Evolutionary conservation across 1,140 invertebrate genomes (phyloP).

Genomic region (Drepana arcuata): DNA sequence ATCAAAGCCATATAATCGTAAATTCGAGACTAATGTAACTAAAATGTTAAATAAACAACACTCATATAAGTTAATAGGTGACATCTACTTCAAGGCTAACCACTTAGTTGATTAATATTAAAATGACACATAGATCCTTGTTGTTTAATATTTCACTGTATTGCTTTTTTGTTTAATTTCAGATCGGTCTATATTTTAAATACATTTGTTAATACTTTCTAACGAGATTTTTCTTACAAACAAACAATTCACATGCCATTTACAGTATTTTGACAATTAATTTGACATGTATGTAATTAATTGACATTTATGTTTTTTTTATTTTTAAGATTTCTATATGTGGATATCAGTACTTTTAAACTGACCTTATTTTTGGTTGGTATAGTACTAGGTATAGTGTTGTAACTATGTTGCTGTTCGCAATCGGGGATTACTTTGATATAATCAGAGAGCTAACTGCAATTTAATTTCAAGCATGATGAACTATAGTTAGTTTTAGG

Average conservation of each 20-base stretch:
- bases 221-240: slow-evolving; percentile 60
- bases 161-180: slow-evolving; percentile 22
- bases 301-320: slow-evolving; percentile 22
- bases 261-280: slow-evolving; percentile 61
- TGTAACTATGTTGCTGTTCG: too few relatives aligned
- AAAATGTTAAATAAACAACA: slow-evolving; percentile 71
- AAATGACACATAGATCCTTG: slow-evolving; percentile 28
- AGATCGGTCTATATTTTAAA: slow-evolving; percentile 31
- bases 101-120: slow-evolving; percentile 48
- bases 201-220: slow-evolving; percentile 56
- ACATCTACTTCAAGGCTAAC: slow-evolving; percentile 71
- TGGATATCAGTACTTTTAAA: too few relatives aligned
- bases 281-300: too few relatives aligned
- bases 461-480: too few relatives aligned
- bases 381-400: too few relatives aligned
- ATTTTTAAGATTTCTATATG: too few relatives aligned
- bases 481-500: too few relatives aligned
- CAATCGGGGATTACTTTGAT: too few relatives aligned
- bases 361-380: too few relatives aligned
- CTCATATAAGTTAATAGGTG: slow-evolving; percentile 57
- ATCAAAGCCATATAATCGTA: slow-evolving; percentile 69
- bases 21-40: slow-evolving; percentile 62
- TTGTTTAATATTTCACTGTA: slow-evolving; percentile 21
- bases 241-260: slow-evolving; percentile 60
- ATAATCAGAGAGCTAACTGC: too few relatives aligned